Base-by-base conservation (phyloP, 2,113 vertebrate genomes). In the Pseudolaguvia tuberculata region DNA sequence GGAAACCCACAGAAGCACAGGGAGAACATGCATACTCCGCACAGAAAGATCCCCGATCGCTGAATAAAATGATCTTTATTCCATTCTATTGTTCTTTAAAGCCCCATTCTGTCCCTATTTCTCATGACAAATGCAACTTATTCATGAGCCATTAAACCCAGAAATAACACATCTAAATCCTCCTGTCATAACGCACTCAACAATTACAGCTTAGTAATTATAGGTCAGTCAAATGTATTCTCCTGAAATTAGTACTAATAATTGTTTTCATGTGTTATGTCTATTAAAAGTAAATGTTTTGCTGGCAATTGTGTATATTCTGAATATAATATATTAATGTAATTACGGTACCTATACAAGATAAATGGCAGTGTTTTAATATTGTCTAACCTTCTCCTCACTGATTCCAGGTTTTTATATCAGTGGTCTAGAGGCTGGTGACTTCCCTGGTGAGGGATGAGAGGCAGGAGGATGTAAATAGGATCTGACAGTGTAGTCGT, bases 401-500 rank as follows among this genome's bases (percentile, higher is more conserved):
- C 21, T 21, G 21, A 14, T 42, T 42, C 55, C 27, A 55, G 14
- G 20, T 59, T n/a, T 8, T 56, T 68, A 79, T 80, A 80, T 80
- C 78, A 65, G 79, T 80, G 79, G 86, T 78, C 83, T 83, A 76
- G 80, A 68, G 79, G 65, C 75, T 83, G 67, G 63, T 61, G 78
- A 71, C 65, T 80, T 76, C 83, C 80, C 80, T 84, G 50, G 62
- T 69, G 69, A n/a, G n/a, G n/a, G n/a, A n/a, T 57, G 61, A 81
- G 81, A 87, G 73, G 81, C 78, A 42, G 81, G 66, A 73, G 51
- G 74, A 83, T 77, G 56, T 82, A 85, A 85, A 87, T 77, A 58
- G 62, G 63, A 70, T 78, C 78, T 84, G 85, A 86, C 81, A 85
- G 79, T 79, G 73, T 25, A 74, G 79, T 52, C 59, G 27, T 66